Evolutionary conservation across 2,113 vertebrate species (phyloP).

Genomic region (Girardinichthys multiradiatus): DNA sequence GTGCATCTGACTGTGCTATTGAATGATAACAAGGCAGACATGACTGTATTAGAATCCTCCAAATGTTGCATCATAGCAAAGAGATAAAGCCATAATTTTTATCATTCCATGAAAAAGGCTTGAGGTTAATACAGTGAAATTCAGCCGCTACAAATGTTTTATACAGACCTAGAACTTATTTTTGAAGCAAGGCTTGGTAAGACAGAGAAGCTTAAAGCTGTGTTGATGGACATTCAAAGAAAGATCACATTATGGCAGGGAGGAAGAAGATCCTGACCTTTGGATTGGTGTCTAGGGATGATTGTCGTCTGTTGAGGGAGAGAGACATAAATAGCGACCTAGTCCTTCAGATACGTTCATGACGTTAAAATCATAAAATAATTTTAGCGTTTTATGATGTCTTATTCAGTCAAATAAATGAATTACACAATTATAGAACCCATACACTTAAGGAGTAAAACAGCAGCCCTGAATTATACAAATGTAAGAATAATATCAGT

Average conservation of each 20-base stretch:
- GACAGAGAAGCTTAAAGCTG: slow-evolving; percentile 34
- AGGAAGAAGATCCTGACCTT: slow-evolving; percentile 52
- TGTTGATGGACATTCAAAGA: slow-evolving; percentile 66
- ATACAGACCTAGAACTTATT: not conserved
- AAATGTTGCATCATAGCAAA: not conserved
- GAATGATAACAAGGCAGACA: not conserved
- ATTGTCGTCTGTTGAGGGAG: slow-evolving; percentile 16
- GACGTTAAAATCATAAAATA: not conserved
- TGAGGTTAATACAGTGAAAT: not conserved
- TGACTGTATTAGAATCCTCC: not conserved
- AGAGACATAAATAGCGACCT: slow-evolving; percentile 9
- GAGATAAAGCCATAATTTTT: not conserved
- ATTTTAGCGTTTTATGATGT: not conserved
- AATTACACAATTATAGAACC: not conserved
- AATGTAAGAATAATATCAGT: not conserved
- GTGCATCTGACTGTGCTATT: not conserved
- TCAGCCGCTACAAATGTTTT: not conserved
- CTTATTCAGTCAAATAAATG: not conserved
- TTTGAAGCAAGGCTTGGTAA: slow-evolving; percentile 22
- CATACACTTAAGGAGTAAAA: not conserved
- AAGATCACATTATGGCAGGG: slow-evolving; percentile 57
- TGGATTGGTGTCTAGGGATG: slow-evolving; percentile 49
- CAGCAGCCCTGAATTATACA: not conserved
- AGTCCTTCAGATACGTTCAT: not conserved
- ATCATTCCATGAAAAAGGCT: not conserved